Evolutionary conservation across 2,113 vertebrate species (phyloP).

Genomic region (Rhinopomastus cyanomelas): DNA sequence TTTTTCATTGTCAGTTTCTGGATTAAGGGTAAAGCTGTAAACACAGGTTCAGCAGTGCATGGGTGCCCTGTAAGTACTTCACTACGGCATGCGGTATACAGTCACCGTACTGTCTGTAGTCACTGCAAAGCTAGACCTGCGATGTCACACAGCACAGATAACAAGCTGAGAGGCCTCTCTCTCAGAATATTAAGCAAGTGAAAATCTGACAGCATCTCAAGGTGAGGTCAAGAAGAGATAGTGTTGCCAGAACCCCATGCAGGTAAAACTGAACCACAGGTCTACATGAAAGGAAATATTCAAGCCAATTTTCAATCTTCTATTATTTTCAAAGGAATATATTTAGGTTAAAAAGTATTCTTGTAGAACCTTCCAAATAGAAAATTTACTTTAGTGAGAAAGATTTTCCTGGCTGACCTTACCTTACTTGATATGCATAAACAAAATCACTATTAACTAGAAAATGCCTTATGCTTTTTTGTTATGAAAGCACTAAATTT

Average conservation of each 20-base stretch:
- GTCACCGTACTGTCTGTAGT: neutral
- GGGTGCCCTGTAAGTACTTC: neutral
- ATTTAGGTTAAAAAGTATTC: neutral
- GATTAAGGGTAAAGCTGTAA: neutral
- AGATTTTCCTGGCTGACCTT: neutral
- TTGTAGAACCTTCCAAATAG: neutral
- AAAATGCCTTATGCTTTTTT: neutral
- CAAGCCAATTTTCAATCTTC: neutral
- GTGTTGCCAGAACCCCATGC: neutral
- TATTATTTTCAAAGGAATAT: neutral
- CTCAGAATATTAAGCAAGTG: neutral
- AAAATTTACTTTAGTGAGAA: neutral
- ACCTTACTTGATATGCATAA: neutral
- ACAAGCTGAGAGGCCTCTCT: constrained; percentile 26
- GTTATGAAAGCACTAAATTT: neutral
- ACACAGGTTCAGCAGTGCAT: constrained; percentile 2
- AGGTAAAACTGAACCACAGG: neutral
- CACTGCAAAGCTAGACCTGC: neutral
- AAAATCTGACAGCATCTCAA: constrained; percentile 22
- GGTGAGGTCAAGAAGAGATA: neutral
- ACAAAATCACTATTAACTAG: neutral
- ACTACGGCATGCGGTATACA: neutral
- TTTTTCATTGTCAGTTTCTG: neutral
- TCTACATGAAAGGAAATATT: neutral
- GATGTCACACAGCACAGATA: neutral